Base-by-base conservation (phyloP, 37 sponge, comb jelly and placozoan species). In the Oscarella lobularis region DNA sequence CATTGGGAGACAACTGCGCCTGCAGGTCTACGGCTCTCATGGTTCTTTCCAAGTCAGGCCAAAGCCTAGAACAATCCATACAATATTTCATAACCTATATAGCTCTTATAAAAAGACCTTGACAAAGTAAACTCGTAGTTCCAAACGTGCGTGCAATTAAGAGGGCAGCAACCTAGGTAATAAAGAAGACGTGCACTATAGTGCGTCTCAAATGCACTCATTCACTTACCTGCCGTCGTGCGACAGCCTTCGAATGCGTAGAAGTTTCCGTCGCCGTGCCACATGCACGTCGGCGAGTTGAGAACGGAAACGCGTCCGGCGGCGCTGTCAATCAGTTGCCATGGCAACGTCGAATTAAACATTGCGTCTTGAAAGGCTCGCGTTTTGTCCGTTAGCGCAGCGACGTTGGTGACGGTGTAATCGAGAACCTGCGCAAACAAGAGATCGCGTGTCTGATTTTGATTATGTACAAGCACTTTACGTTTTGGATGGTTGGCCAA, bases 271-370 rank as follows among this genome's bases (percentile, higher is more conserved):
- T 75, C 76, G 55, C 65, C 76, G 20, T 36, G 55, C 60, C 60
- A 75, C 76, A 75, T 75, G 2, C 55, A 6, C 3, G 76, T 41
- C 3, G 76, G 76, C 30, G 76, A 75, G 30, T 66, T 68, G 6
- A 41, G 30, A 2, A 75, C 76, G 5, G 60, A 41, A 2, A 75
- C 60, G 31, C 76, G 2, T 2, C 55, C 76, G 3, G 76, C 76
- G 31, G 76, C 76, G 55, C 76, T 75, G 76, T 75, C 76, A 30
- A 75, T 35, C 35, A 75, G 55, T 41, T 75, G 76, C 76, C 76
- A 75, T 2, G 76, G 76, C 31, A 75, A 66, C 3, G 60, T 54
- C 30, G 4, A 36, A 2, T 75, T 37, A 75, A 41, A 75, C 76
- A 75, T 75, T 3, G 76, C 76, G 55, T 75, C 76, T 29, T 32